Evolutionary conservation across 2,113 vertebrate genomes (phyloP).

Genomic region (Crypturellus undulatus): DNA sequence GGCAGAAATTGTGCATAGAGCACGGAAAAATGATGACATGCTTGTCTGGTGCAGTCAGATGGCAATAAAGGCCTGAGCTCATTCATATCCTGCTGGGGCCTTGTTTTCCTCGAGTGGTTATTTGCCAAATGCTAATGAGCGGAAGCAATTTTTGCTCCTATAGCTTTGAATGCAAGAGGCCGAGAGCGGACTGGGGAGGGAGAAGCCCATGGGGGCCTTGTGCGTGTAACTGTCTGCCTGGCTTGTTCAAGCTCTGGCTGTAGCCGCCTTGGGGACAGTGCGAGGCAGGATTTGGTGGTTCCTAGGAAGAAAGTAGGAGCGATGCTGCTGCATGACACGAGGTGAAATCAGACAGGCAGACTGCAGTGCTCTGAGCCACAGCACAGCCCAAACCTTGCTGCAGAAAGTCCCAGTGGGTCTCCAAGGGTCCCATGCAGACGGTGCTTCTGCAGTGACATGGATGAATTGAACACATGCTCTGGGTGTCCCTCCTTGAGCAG

Average conservation of each 20-base stretch:
- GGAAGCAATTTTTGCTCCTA: constrained; percentile 13
- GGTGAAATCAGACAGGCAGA: neutral
- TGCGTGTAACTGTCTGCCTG: neutral
- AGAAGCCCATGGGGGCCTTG: neutral
- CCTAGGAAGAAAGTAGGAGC: fast-evolving
- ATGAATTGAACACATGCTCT: too few species aligned
- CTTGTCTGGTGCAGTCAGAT: neutral
- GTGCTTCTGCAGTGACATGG: neutral
- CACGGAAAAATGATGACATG: neutral
- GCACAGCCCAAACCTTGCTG: fast-evolving
- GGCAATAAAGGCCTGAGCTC: neutral
- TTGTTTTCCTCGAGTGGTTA: neutral
- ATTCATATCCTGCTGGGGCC: constrained; percentile 5
- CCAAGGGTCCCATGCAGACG: neutral
- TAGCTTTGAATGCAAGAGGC: neutral
- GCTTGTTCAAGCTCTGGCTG: neutral
- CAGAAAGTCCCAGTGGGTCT: fast-evolving
- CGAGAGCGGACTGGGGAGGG: neutral
- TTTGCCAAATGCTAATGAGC: constrained; percentile 32
- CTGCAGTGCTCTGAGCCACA: neutral
- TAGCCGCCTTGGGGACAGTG: neutral
- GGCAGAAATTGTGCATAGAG: neutral
- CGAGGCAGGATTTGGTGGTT: neutral
- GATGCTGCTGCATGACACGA: neutral
- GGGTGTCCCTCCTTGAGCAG: too few species aligned